Conservation (phyloP, 23 tunicate species). For the Trididemnum nubilum region DNA sequence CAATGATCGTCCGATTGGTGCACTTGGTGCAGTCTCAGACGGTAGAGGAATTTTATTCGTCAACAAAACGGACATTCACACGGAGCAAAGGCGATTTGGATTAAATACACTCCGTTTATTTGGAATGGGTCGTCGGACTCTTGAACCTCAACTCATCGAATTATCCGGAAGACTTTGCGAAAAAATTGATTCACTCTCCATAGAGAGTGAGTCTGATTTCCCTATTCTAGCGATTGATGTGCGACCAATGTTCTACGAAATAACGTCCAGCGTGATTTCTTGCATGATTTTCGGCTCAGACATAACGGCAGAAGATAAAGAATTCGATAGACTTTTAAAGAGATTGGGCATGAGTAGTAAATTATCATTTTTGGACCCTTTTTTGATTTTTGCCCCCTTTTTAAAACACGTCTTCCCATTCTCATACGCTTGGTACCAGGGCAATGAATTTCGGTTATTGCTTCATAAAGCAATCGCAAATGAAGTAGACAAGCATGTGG, state of each 20-base stretch:
- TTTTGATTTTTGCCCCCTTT: slow-evolving; percentile 39
- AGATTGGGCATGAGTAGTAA: neutral
- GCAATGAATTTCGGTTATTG: neutral
- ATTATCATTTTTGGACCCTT: neutral
- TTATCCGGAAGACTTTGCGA: neutral
- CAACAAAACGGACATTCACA: slow-evolving; percentile 35
- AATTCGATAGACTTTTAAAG: neutral
- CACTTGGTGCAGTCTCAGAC: slow-evolving; percentile 29
- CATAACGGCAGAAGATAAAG: neutral
- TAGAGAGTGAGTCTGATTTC: neutral
- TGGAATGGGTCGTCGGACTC: slow-evolving; percentile 62
- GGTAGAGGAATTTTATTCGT: slow-evolving; percentile 35
- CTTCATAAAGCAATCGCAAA: slow-evolving; percentile 12
- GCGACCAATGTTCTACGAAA: slow-evolving; percentile 21
- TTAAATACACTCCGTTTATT: slow-evolving; percentile 41
- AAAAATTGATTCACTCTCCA: neutral
- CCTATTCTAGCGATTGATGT: slow-evolving; percentile 21
- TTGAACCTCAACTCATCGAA: slow-evolving; percentile 31
- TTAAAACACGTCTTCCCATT: slow-evolving; percentile 39
- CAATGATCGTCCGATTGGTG: slow-evolving; percentile 31
- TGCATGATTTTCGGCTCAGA: slow-evolving; percentile 36
- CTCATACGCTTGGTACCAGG: neutral
- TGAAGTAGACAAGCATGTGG: slow-evolving; percentile 35
- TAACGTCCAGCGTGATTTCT: slow-evolving; percentile 47
- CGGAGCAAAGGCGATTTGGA: slow-evolving; percentile 64